Percentiles rank a stretch among this genome's conserved stretches.
phyloP scores from a whole-genome alignment of 2,888 invertebrate genomes.

The Spisula solida region DNA sequence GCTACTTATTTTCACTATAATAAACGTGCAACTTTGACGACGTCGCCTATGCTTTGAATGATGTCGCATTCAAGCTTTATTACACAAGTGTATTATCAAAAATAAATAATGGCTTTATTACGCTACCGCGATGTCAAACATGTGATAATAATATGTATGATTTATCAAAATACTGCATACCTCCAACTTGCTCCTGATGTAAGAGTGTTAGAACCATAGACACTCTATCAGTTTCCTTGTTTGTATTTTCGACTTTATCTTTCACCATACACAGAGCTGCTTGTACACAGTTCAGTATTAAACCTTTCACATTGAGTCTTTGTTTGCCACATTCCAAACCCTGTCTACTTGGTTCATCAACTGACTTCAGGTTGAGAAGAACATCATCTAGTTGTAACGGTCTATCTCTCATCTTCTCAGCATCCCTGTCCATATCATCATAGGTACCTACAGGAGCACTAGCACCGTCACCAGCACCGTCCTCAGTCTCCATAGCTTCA shows the following conservation, averaged over 20 bases:
- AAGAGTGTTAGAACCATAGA: constrained; percentile 72
- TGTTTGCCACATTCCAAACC: not conserved
- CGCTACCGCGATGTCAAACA: no score
- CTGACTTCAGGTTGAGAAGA: not conserved
- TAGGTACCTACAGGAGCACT: not conserved
- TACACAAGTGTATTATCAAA: no score
- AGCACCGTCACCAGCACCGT: not conserved
- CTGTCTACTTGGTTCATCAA: constrained; percentile 1
- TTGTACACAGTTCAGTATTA: constrained; percentile 77
- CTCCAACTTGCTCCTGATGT: constrained; percentile 44
- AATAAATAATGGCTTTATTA: no score
- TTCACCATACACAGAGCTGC: constrained; percentile 80
- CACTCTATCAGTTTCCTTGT: constrained; percentile 78
- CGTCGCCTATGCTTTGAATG: no score
- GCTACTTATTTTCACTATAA: no score
- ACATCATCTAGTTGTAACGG: constrained; percentile 30
- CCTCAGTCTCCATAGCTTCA: constrained; percentile 34
- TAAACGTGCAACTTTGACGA: no score
- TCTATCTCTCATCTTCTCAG: not conserved
- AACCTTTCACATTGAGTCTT: constrained; percentile 54
- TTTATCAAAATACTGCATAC: no score
- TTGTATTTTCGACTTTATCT: constrained; percentile 67
- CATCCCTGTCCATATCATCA: constrained; percentile 17
- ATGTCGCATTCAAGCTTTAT: no score
- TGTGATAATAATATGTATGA: no score